Evolutionary conservation across 2,888 invertebrate species (phyloP), one percentile per base, ranked within the genome.

Genomic region (Acleris laterana): DNA sequence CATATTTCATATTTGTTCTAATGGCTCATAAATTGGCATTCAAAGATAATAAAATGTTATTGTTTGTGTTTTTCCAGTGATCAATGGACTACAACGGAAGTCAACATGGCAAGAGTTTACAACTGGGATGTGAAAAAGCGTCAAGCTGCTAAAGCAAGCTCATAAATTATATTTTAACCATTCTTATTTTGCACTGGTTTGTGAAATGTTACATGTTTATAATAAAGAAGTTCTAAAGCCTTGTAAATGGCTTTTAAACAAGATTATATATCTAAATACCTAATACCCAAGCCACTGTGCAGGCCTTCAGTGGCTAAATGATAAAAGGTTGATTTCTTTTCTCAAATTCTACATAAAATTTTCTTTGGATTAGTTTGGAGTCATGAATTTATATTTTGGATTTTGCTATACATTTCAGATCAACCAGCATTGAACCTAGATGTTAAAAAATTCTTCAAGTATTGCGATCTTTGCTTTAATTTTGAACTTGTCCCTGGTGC

Each of bases 61-160:
- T 53, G 20, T 63, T 58, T 67, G 58, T 63, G 42, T 53, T 72
- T 68, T 93, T 94, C 75, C 84, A 96, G 99, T 81, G 99, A 99
- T 93, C 99, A 99, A 90, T 97, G 98, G 81, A 99, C 99, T 17
- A 99, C 99, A 20, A 98, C 98, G 53, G 99, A 99, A 95, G 99
- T 99, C 25, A 99, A 99, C 87, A 99, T 99, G 98, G 99, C 99
- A 38, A 94, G 99, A 83, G 98, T 99, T 25, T 99, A 97, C 87
- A 99, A 99, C 88, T 99, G 99, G 99, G 98, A 99, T 91, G 98
- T 99, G 3, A 99, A 98, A 87, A 95, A 96, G 81, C 95, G 98
- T 72, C 97, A 98, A 88, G 95, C 96, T 48, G 95, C 95, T 49
- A 95, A 95, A 81, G 89, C 79, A 28, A 80, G 83, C 67, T 84